Base-by-base conservation (phyloP, 2,888 invertebrate genomes). In the Zele albiditarsus region DNA sequence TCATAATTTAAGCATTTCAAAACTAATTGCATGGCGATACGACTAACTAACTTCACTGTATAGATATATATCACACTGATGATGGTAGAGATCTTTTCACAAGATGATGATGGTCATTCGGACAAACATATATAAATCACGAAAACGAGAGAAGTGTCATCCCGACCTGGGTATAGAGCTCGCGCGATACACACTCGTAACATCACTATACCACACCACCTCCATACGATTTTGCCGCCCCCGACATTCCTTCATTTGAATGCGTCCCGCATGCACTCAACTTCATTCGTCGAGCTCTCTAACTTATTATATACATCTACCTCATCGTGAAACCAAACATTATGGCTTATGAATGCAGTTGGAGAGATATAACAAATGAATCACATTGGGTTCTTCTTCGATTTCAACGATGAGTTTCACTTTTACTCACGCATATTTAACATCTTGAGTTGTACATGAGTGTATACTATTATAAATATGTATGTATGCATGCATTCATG, bases 51-150 rank as follows among this genome's bases (percentile, higher is more conserved):
- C 46, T 46, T 46, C 3, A 46, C 46, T 3, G 14, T 16, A 46
- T 14, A n/a, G 16, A 46, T 46, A n/a, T n/a, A 46, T 46, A 46
- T 46, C 14, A 46, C 20, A 58, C 10, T 58, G 23, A 25, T 58
- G 23, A 25, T 58, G 57, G 25, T 27, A 58, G 3, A 12, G 57
- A 58, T 58, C 12, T 38, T 38, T 38, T 12, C 38, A 38, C 12
- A 25, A n/a, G 86, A 87, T 86, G 86, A 86, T 84, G 86, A 86
- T 85, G 87, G 85, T 86, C 87, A 85, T 83, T 85, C 84, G 42
- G 84, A 82, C 79, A 82, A 83, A 78, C 83, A 84, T 83, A 84
- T 85, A 87, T 87, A 86, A 87, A 87, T 87, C 86, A 87, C 85
- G 82, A 8, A 12, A 81, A 84, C 80, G 82, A 86, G 42, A 12